A percentile compares a stretch with the other conserved stretches of the same genome.
Conservation (phyloP, 2,797 vertebrate species). For the Pogonophryne albipinna region DNA sequence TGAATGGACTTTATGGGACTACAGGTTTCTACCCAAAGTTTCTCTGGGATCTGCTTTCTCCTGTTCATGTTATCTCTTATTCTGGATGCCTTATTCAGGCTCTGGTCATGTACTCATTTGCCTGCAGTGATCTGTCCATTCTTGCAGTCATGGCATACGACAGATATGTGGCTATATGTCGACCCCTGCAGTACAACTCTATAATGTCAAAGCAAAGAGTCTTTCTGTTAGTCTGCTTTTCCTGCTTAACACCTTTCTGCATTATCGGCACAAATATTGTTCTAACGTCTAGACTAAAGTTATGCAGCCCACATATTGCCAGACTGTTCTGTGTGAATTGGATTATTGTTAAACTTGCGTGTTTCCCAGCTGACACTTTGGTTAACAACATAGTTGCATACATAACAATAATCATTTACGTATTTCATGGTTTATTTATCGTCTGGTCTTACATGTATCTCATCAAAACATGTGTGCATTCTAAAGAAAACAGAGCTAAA, state of each 20-base stretch:
- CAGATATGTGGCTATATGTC: slow-evolving; percentile 67
- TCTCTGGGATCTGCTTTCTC: slow-evolving; percentile 61
- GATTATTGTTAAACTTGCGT: slow-evolving; percentile 56
- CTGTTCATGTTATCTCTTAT: slow-evolving; percentile 58
- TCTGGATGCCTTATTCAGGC: slow-evolving; percentile 58
- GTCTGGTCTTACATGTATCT: slow-evolving; percentile 58
- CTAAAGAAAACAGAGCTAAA: slow-evolving; percentile 53
- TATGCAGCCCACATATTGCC: slow-evolving; percentile 42
- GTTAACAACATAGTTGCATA: slow-evolving; percentile 25
- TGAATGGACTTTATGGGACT: slow-evolving; percentile 60
- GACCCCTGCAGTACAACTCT: slow-evolving; percentile 52
- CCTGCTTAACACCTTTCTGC: slow-evolving; percentile 35
- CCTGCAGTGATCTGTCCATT: slow-evolving; percentile 43
- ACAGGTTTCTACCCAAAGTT: slow-evolving; percentile 63
- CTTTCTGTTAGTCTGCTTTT: slow-evolving; percentile 10
- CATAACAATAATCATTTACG: slow-evolving; percentile 36
- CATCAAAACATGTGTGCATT: slow-evolving; percentile 49
- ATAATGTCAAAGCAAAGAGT: slow-evolving; percentile 53
- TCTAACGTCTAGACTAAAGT: slow-evolving; percentile 39
- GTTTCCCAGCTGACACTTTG: slow-evolving; percentile 28
- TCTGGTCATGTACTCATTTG: slow-evolving; percentile 48
- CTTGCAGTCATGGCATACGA: slow-evolving; percentile 64
- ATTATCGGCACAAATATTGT: not conserved
- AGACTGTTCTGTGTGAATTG: slow-evolving; percentile 49
- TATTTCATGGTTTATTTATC: slow-evolving; percentile 28